Evolutionary conservation across 2,797 vertebrate genomes (phyloP).

Genomic region (Ataeniobius toweri): DNA sequence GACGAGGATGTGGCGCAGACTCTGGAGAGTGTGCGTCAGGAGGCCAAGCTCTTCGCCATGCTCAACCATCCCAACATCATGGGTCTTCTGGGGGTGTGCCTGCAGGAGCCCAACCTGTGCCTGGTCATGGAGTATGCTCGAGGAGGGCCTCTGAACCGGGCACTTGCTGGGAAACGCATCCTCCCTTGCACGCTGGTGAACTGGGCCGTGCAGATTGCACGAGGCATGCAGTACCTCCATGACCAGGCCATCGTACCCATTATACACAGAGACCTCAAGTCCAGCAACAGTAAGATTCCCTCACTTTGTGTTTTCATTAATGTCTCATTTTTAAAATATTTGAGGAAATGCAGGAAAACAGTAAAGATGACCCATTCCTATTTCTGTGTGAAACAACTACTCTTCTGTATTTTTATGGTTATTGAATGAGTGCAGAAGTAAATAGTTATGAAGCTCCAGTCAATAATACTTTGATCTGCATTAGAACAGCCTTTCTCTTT

Average conservation of each 20-base stretch:
- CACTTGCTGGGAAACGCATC: constrained; percentile 92
- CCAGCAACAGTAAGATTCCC: constrained; percentile 94
- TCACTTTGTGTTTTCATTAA: background rate
- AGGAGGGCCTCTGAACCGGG: constrained; percentile 92
- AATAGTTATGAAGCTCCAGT: background rate
- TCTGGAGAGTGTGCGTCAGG: constrained; percentile 94
- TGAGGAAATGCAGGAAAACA: background rate
- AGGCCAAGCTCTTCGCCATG: constrained; percentile 98
- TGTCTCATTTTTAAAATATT: background rate
- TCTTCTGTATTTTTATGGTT: background rate
- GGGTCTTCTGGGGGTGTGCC: constrained; percentile 90
- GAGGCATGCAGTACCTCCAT: constrained; percentile 94
- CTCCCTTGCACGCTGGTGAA: constrained; percentile 94
- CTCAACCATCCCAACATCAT: constrained; percentile 95
- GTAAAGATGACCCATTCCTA: background rate
- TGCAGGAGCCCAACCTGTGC: constrained; percentile 94
- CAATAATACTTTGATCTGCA: background rate
- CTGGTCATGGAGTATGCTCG: constrained; percentile 97
- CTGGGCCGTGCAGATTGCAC: constrained; percentile 96
- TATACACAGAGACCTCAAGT: constrained; percentile 97
- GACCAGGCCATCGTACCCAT: constrained; percentile 94
- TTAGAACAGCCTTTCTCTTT: background rate
- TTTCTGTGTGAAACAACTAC: background rate
- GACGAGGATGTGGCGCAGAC: constrained; percentile 93
- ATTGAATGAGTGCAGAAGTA: background rate